Base-by-base conservation (phyloP, 2,113 vertebrate species). In the Proterorhinus semilunaris region DNA sequence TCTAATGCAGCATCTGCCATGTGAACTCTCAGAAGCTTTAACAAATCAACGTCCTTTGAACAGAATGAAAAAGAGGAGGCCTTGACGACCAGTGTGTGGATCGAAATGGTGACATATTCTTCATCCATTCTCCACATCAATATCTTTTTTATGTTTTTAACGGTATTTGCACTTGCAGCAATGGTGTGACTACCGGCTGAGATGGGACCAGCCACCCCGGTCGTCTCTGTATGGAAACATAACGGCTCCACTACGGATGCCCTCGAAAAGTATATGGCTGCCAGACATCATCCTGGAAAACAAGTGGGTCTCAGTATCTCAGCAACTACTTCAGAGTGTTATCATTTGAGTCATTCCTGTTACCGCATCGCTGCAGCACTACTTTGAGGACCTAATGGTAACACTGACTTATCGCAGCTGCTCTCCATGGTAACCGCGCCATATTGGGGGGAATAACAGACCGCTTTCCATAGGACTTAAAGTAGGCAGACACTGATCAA, bases 51-150 rank as follows among this genome's bases (percentile, higher is more conserved):
- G 6, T 81, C 49, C n/a, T 90, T 65, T 62, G 63, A 48, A 36
- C 72, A 99, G 97, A 99, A 96, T 0, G 96, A 97, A 80, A 91
- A 94, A 68, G 95, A 97, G 72, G 97, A 98, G 78, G 94, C 94
- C 6, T 92, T 99, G 71, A 98, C 93, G 0, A 99, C 95, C 68
- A 96, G 95, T 0, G 96, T 99, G 51, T 99, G 97, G 97, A 94
- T 98, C 0, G 96, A 98, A 87, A 94, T 98, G 94, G 97, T 99
- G 93, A 95, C 8, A 8, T 21, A 2, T 27, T 69, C n/a, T 62
- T 50, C 49, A 7, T 2, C 36, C 3, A 5, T 45, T 7, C 50
- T 10, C 10, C 65, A 53, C 52, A 8, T 61, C 2, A 5, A 0
- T 44, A 50, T 62, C 59, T 6, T 0, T 6, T 4, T 62, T 4